Conservation (phyloP, 2,888 invertebrate genomes). For the Vanessa cardui region DNA sequence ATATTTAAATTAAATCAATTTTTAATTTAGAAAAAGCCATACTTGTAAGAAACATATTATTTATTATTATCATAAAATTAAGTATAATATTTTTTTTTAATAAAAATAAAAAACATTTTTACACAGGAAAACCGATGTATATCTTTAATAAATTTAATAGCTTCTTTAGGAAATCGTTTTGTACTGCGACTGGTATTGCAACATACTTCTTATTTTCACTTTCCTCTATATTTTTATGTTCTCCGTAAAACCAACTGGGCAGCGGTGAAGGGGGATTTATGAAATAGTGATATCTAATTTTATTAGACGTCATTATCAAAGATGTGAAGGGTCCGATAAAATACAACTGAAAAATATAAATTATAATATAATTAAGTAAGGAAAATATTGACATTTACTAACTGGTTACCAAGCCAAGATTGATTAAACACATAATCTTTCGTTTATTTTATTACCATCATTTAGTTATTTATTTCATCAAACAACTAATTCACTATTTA, state of each 20-base stretch:
- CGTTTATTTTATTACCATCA: too few relatives aligned
- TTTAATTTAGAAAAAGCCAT: too few relatives aligned
- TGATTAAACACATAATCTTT: too few relatives aligned
- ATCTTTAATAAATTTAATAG: conserved; percentile 42
- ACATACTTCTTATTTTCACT: conserved; percentile 41
- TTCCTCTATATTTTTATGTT: conserved; percentile 40
- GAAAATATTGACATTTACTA: neutral
- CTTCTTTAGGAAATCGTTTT: conserved; percentile 48
- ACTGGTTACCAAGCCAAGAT: too few relatives aligned
- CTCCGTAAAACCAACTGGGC: conserved; percentile 58
- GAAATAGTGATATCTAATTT: conserved; percentile 53
- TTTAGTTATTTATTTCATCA: too few relatives aligned
- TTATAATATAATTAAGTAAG: neutral
- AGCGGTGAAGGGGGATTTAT: conserved; percentile 49
- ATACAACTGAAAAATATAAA: conserved; percentile 52
- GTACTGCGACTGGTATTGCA: conserved; percentile 49
- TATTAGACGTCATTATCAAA: conserved; percentile 47
- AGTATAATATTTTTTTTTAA: neutral
- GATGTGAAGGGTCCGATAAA: conserved; percentile 54
- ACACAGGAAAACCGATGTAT: conserved; percentile 47
- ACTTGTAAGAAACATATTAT: too few relatives aligned
- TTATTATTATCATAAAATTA: too few relatives aligned
- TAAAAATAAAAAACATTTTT: conserved; percentile 16
- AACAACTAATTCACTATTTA: too few relatives aligned
- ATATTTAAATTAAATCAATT: too few relatives aligned